Evolutionary conservation across 2,888 invertebrate genomes (phyloP).

Genomic region (Cremastinae sp.): DNA sequence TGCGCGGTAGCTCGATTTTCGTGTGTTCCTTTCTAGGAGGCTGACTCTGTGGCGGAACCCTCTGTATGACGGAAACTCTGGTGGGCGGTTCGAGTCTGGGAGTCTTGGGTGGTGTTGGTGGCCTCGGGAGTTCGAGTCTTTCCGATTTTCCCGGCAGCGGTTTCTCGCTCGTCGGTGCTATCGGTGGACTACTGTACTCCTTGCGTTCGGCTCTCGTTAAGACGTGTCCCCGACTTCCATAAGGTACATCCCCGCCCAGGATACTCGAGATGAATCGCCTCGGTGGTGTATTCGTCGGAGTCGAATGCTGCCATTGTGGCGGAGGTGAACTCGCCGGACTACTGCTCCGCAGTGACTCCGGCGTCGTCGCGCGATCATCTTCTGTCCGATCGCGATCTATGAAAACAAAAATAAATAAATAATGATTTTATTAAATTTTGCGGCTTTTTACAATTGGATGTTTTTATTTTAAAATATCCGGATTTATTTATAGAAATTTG

Average conservation of each 20-base stretch:
- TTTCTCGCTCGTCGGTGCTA: conserved; percentile 83
- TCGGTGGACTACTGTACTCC: conserved; percentile 85
- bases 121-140: conserved; percentile 76
- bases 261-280: conserved; percentile 90
- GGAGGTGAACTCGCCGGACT: conserved; percentile 76
- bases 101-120: conserved; percentile 84
- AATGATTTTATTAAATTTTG: too few species aligned
- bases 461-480: too few species aligned
- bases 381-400: conserved; percentile 79
- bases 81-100: conserved; percentile 84
- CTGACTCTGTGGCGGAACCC: conserved; percentile 84
- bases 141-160: conserved; percentile 82
- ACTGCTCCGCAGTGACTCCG: conserved; percentile 75
- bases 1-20: conserved; percentile 76
- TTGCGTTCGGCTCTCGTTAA: conserved; percentile 91
- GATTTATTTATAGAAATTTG: too few species aligned
- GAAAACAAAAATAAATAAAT: conserved; percentile 65
- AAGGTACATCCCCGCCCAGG: conserved; percentile 90
- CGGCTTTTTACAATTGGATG: too few species aligned
- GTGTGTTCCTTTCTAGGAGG: conserved; percentile 73
- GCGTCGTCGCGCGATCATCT: conserved; percentile 77
- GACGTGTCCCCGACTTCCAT: conserved; percentile 89
- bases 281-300: conserved; percentile 79
- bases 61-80: conserved; percentile 90
- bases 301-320: conserved; percentile 74